These are phyloP conservation scores for Ochlodes sylvanus DNA, from an alignment of 2,888 invertebrate species.

Conservation along the genomic window DNA sequence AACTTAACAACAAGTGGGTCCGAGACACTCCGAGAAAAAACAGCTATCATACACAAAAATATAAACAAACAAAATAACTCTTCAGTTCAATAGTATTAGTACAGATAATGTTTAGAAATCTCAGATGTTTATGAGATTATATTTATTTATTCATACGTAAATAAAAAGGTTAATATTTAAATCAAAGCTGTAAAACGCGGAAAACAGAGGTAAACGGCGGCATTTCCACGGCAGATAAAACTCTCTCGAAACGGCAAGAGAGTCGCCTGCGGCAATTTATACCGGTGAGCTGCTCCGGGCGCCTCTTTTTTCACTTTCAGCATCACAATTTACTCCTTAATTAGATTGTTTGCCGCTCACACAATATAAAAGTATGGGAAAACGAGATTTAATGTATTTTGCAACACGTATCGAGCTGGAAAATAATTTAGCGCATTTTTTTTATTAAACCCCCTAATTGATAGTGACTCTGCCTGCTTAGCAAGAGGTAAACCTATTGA, in stretches of 20 bases:
- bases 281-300: background rate
- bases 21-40: background rate
- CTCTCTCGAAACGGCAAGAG: background rate
- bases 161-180: too few species aligned
- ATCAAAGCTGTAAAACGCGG: background rate
- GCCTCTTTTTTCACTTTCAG: constrained; percentile 14
- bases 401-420: too few species aligned
- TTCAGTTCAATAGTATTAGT: too few species aligned
- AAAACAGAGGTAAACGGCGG: background rate
- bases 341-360: constrained; percentile 23
- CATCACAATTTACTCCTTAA: constrained; percentile 21
- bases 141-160: too few species aligned
- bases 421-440: too few species aligned
- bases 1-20: background rate
- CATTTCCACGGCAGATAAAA: constrained; percentile 5
- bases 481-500: too few species aligned
- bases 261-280: constrained; percentile 8
- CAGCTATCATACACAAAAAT: background rate
- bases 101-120: too few species aligned
- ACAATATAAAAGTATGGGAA: constrained; percentile 10
- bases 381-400: background rate
- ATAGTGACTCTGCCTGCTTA: too few species aligned
- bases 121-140: too few species aligned
- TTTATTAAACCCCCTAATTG: too few species aligned
- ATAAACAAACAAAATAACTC: too few species aligned